Evolutionary conservation across 64 coral and sea anemone genomes (phyloP).

Genomic region (Trachythela sp.): DNA sequence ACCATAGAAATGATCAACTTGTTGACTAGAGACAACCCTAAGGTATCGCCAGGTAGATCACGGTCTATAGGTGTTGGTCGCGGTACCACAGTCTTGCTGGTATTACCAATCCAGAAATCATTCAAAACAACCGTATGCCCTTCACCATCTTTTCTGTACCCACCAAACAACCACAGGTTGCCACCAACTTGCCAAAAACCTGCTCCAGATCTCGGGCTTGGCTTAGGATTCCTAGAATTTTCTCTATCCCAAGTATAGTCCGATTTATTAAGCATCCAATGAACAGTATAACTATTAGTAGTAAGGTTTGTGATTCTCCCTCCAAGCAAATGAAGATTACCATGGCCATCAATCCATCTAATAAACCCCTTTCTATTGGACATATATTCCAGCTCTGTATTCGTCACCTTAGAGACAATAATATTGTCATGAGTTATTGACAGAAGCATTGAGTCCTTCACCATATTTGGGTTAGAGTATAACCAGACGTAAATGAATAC

Average conservation of each 20-base stretch:
- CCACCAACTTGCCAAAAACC: slow-evolving; percentile 29
- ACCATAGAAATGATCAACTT: not conserved
- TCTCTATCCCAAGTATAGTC: not conserved
- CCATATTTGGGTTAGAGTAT: not conserved
- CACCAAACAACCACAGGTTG: slow-evolving; percentile 60
- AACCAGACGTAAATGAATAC: not conserved
- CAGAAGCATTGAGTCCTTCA: not conserved
- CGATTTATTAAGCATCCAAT: not conserved
- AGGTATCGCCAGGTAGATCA: not conserved
- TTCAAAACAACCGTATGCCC: slow-evolving; percentile 17
- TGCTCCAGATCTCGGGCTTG: slow-evolving; percentile 40
- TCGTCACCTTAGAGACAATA: not conserved
- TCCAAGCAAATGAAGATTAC: not conserved
- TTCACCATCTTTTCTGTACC: slow-evolving; percentile 52
- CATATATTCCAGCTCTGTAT: not conserved
- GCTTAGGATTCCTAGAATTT: not conserved
- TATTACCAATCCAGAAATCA: slow-evolving; percentile 65
- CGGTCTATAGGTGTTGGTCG: not conserved
- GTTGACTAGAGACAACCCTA: not conserved
- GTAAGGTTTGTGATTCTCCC: not conserved
- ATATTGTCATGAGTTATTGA: not conserved
- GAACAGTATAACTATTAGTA: not conserved
- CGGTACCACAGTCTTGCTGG: not conserved
- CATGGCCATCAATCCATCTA: not conserved
- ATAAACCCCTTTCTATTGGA: not conserved